Evolutionary conservation across 2,113 vertebrate genomes (phyloP), one percentile per base, ranked within the genome.

Genomic region (Odobenus rosmarus): DNA sequence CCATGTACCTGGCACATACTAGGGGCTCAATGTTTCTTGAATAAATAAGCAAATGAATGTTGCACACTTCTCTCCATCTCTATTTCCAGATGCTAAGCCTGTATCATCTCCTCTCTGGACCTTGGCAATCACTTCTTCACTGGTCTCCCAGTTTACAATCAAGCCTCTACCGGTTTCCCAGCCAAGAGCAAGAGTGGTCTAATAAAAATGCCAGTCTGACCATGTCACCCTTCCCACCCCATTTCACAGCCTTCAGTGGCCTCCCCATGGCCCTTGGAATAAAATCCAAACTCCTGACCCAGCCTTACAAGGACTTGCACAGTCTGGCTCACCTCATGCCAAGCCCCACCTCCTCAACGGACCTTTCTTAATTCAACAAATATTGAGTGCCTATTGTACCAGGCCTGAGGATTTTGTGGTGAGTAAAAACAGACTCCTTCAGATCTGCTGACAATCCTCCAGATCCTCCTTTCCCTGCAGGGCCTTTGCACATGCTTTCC

Each of bases 291-390:
- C 53, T 95, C 28, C 67, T 94, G 91, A 90, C n/a, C 28, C 23
- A 69, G 76, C 36, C 81, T 88, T 93, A 80, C 33, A 88, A 82
- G 95, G 80, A 55, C 36, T 81, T 67, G 59, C 26, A 18, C 57
- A 21, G 42, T 84, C 76, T 88, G 76, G 74, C 57, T 87, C 31
- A 74, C 77, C 80, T 89, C 69, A 21, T 28, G 62, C 88, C 69
- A 93, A 87, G 67, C n/a, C 49, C 79, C 53, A 67, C 83, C 89
- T 88, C 57, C 80, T 67, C 39, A 59, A 53, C 0, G 1, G 72
- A 74, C 57, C 36, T 82, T 93, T 80, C 84, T 86, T 84, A 67
- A 74, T 72, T 96, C 81, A 90, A 77, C 15, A 94, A 81, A 95
- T 88, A 92, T 12, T 28, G 49, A 93, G 57, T 5, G n/a, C 24